A percentile compares a stretch with the other conserved stretches of the same genome.
phyloP scores from a whole-genome alignment of 2,888 invertebrate genomes.

The Dichetophora obliterata region DNA sequence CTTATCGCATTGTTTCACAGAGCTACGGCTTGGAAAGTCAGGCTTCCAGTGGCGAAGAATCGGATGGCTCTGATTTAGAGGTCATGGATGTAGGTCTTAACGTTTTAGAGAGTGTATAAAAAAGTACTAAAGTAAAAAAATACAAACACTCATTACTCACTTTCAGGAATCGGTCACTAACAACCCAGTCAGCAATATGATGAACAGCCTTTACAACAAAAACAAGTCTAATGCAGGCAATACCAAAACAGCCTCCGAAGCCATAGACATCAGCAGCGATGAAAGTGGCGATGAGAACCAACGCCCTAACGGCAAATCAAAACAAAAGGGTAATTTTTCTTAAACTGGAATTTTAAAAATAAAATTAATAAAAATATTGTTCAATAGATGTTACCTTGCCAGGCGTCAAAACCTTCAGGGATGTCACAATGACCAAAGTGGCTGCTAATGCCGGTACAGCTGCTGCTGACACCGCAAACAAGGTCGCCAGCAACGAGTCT shows the following conservation, averaged over 20 bases:
- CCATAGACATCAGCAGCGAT: slow-evolving; percentile 85
- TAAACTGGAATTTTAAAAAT: not conserved
- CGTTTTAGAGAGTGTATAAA: not conserved
- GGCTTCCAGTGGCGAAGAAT: slow-evolving; percentile 69
- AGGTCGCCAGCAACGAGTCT: slow-evolving; percentile 25
- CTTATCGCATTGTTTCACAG: slow-evolving; percentile 80
- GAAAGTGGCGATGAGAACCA: slow-evolving; percentile 72
- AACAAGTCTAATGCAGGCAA: slow-evolving; percentile 45
- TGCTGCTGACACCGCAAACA: slow-evolving; percentile 51
- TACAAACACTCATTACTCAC: no score
- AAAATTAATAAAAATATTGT: no score
- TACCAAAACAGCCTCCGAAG: slow-evolving; percentile 68
- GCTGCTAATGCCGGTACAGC: slow-evolving; percentile 28
- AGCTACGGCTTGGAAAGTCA: slow-evolving; percentile 76
- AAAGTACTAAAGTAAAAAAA: not conserved
- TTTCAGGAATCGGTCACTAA: slow-evolving; percentile 48
- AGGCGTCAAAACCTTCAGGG: slow-evolving; percentile 42
- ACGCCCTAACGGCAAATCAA: slow-evolving; percentile 71
- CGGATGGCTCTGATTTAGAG: slow-evolving; percentile 71
- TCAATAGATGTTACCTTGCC: slow-evolving; percentile 23
- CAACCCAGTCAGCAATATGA: slow-evolving; percentile 65
- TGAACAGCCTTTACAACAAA: slow-evolving; percentile 72
- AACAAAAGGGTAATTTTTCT: slow-evolving; percentile 61
- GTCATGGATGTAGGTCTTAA: slow-evolving; percentile 62
- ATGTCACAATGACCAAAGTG: slow-evolving; percentile 59